A percentile compares a stretch with the other conserved stretches of the same genome.
These are phyloP conservation scores for Pristionchus entomophagus DNA, from an alignment of 2,888 invertebrate species.

Conservation along the genomic window DNA sequence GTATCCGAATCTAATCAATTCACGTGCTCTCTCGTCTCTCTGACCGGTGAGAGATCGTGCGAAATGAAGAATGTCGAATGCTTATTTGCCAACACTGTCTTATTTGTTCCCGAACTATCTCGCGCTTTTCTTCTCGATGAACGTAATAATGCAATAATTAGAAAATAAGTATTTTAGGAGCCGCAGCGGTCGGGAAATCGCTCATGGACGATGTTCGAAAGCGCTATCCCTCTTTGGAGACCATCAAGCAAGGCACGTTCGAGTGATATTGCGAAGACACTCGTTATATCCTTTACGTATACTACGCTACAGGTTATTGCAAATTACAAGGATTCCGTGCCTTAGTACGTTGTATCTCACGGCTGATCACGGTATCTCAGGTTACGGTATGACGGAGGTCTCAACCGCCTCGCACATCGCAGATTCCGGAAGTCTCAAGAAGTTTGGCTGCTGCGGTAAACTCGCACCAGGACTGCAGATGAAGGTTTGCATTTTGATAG, in stretches of 20 bases:
- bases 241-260: background rate
- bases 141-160: no score
- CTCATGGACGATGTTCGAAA: background rate
- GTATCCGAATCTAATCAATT: background rate
- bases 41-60: no score
- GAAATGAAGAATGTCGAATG: no score
- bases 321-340: no score
- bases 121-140: no score
- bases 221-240: background rate
- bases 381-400: slow-evolving; percentile 62
- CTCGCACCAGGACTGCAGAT: slow-evolving; percentile 52
- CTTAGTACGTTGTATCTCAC: no score
- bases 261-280: no score
- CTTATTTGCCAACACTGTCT: no score
- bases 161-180: background rate
- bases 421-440: background rate
- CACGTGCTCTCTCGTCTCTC: no score
- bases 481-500: slow-evolving; percentile 49
- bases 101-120: no score
- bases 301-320: no score
- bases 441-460: slow-evolving; percentile 47
- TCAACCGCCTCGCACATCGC: slow-evolving; percentile 49
- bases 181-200: background rate
- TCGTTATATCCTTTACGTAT: no score
- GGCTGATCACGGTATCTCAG: slow-evolving; percentile 48